Evolutionary conservation across 2,888 invertebrate species (phyloP), one percentile per base, ranked within the genome.

Genomic region (Apodemia hepburni): DNA sequence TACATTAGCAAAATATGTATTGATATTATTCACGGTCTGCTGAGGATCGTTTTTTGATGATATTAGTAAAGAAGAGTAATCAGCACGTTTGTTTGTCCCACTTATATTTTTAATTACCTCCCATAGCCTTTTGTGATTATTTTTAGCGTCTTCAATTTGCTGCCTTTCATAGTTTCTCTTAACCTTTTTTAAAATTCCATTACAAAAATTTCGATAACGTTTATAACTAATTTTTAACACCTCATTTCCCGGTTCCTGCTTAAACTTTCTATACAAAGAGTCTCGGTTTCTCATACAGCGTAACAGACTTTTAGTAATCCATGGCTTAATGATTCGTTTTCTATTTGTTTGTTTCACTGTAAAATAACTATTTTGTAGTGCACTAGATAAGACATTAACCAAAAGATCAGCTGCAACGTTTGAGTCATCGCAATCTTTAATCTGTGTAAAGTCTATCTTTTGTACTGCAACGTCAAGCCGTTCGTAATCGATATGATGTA

Each of bases 321-420:
- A 62, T 12, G 60, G 65, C 17, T 65, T 62, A 6, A 22, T 57
- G 8, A 57, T 15, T 15, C 29, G 29, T 29, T 27, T 29, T 18
- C 22, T 27, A 27, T 27, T 27, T 7, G 57, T 15, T 3, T 17
- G 22, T 12, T 15, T 57, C 2, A 29, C 15, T 17, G 29, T 17
- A 6, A 63, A 60, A 62, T 74, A 74, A 71, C 67, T 69, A 8
- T 47, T 17, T 17, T 17, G 4, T 6, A 47, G 7, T 47, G 17
- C 7, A 1, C 1, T 17, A 2, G 17, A 47, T 17, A 47, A 8
- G 9, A 7, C 9, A 17, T 8, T 47, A 5, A 8, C 17, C 17
- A 47, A 17, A 17, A 17, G 17, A 7, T 47, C 47, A n/a, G 47
- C 8, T 17, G 47, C 47, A 6, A 17, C 8, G 8, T 47, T 47